Percentiles rank a stretch among this genome's conserved stretches.
Evolutionary conservation across 2,888 invertebrate species (phyloP).

Genomic region (Tenthredo mesomela): DNA sequence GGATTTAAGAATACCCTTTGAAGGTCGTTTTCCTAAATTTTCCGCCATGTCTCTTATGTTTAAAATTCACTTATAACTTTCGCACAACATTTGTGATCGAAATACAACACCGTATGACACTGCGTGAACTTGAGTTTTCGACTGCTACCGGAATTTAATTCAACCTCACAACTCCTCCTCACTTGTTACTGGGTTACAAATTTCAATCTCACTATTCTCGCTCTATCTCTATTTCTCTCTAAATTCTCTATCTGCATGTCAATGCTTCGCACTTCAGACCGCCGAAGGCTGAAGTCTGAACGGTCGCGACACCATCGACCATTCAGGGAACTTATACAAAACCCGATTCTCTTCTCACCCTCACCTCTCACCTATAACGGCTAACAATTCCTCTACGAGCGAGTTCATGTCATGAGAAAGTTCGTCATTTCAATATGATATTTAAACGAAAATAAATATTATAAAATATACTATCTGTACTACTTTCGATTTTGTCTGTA

Average conservation of each 20-base stretch:
- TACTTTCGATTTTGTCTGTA: neutral
- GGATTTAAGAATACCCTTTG: conserved; percentile 95
- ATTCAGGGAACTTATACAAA: neutral
- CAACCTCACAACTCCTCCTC: neutral
- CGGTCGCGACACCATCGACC: neutral
- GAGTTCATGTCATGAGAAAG: neutral
- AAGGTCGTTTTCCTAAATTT: conserved; percentile 90
- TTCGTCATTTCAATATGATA: too few relatives aligned
- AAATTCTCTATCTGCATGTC: neutral
- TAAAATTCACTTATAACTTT: conserved; percentile 37
- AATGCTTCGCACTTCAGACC: conserved; percentile 31
- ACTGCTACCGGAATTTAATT: conserved; percentile 24
- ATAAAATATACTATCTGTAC: neutral
- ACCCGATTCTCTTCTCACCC: neutral
- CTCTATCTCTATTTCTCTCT: too few relatives aligned
- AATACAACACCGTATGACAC: neutral
- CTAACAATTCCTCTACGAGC: neutral
- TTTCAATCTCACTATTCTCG: neutral
- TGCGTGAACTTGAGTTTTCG: conserved; percentile 1
- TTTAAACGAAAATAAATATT: too few relatives aligned
- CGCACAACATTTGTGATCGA: conserved; percentile 24
- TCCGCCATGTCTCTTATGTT: conserved; percentile 81
- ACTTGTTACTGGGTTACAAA: conserved; percentile 28
- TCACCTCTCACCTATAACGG: neutral
- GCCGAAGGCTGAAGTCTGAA: neutral